Percentiles rank a stretch among this genome's conserved stretches.
Conservation (phyloP, 1,140 invertebrate species). For the Plectrocnemia conspersa region DNA sequence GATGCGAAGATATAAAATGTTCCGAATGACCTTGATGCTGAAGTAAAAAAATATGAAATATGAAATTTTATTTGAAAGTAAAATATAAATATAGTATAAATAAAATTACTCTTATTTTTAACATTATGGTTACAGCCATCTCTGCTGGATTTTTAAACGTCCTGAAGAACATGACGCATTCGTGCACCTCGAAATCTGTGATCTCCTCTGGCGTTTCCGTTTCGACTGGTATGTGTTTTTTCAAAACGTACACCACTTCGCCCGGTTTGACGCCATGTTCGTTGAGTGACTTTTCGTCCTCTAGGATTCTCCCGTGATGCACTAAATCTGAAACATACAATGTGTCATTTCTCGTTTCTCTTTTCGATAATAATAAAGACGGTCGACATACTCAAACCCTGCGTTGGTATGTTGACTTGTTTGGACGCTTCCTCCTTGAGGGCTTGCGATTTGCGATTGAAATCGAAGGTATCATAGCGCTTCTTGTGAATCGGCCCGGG, state of each 20-base stretch:
- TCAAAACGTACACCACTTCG: conserved; percentile 27
- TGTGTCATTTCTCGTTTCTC: neutral
- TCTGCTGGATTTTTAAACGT: conserved; percentile 11
- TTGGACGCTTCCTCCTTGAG: conserved; percentile 30
- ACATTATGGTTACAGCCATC: neutral
- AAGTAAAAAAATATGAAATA: neutral
- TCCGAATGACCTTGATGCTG: conserved; percentile 20
- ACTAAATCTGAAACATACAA: conserved; percentile 25
- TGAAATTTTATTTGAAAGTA: neutral
- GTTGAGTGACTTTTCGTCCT: conserved; percentile 26
- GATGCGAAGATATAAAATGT: conserved; percentile 18
- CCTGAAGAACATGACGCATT: conserved; percentile 18
- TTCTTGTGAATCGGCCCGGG: conserved; percentile 15
- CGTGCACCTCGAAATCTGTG: conserved; percentile 16
- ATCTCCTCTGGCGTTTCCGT: conserved; percentile 5
- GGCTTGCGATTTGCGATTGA: conserved; percentile 17
- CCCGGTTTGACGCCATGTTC: conserved; percentile 25
- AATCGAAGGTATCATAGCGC: conserved; percentile 9
- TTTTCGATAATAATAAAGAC: neutral
- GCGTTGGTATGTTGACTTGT: conserved; percentile 17
- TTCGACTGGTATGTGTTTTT: conserved; percentile 8
- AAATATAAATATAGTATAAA: neutral
- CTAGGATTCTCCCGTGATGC: conserved; percentile 27
- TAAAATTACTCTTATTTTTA: conserved; percentile 6
- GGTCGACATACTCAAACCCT: conserved; percentile 16